phyloP scores from a whole-genome alignment of 2,797 vertebrate species.

The Triplophysa yarkandensis region DNA sequence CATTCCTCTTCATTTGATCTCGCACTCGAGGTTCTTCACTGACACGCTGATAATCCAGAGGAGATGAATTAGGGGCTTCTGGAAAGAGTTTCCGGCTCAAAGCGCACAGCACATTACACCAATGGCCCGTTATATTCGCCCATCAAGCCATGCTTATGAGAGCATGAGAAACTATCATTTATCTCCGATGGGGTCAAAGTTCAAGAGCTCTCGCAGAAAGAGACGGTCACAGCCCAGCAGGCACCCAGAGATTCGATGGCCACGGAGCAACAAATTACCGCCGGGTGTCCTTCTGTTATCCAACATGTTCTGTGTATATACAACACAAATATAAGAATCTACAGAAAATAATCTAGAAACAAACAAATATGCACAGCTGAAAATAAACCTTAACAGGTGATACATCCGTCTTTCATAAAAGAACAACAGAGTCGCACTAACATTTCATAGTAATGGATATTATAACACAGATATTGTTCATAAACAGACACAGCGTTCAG shows the following conservation, averaged over 20 bases:
- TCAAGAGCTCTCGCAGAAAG: slow-evolving; percentile 15
- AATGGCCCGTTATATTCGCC: slow-evolving; percentile 69
- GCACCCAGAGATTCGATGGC: neutral
- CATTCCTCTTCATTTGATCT: neutral
- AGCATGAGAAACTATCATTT: slow-evolving; percentile 62
- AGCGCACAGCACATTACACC: slow-evolving; percentile 74
- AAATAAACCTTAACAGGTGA: too few relatives aligned
- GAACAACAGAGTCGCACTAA: neutral
- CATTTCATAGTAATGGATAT: neutral
- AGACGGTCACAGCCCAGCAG: neutral
- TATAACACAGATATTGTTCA: neutral
- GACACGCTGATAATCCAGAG: slow-evolving; percentile 70
- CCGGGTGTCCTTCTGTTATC: neutral
- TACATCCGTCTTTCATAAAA: too few relatives aligned
- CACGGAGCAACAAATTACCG: neutral
- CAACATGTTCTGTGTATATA: too few relatives aligned
- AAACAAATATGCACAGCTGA: too few relatives aligned
- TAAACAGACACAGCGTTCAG: neutral
- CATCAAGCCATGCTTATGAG: slow-evolving; percentile 68
- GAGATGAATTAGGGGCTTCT: slow-evolving; percentile 74
- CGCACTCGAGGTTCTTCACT: slow-evolving; percentile 57
- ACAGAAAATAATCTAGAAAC: too few relatives aligned
- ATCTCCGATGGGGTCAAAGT: slow-evolving; percentile 41
- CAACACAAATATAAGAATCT: too few relatives aligned
- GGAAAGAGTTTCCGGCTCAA: slow-evolving; percentile 75